These are phyloP conservation scores for Notamacropus eugenii DNA, from an alignment of 2,797 vertebrate species.

Conservation along the genomic window DNA sequence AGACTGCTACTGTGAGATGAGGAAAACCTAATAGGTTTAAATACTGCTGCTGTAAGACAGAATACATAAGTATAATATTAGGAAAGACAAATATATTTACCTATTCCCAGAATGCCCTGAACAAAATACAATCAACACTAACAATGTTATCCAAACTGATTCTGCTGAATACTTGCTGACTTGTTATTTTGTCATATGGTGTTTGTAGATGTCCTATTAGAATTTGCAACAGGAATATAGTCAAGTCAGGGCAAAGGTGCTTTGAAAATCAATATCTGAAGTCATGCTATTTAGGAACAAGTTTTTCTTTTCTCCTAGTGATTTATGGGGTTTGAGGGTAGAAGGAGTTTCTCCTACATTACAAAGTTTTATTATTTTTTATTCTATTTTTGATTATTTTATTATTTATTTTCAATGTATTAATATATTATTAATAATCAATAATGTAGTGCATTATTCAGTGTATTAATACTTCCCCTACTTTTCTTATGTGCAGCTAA, in stretches of 20 bases:
- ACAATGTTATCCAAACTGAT: constrained; percentile 37
- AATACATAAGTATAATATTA: constrained; percentile 59
- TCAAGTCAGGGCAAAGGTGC: neutral
- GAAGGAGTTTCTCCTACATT: neutral
- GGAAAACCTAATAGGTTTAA: constrained; percentile 50
- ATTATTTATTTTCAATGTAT: no score
- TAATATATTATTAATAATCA: no score
- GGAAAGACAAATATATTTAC: constrained; percentile 53
- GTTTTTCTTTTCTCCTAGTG: neutral
- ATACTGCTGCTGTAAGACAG: constrained; percentile 30
- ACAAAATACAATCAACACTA: constrained; percentile 59
- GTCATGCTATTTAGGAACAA: neutral
- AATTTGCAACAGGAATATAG: constrained; percentile 4
- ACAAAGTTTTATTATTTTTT: neutral
- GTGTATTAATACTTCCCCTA: neutral
- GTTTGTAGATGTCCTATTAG: neutral
- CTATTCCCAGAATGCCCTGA: constrained; percentile 45
- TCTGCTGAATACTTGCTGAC: constrained; percentile 46
- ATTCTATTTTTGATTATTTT: no score
- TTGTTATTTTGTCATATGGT: constrained; percentile 5
- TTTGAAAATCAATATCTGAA: neutral
- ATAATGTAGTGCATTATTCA: neutral
- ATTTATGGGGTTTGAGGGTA: neutral
- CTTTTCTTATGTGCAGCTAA: neutral
- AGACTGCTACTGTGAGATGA: constrained; percentile 19